Base-by-base conservation (phyloP, 1,140 invertebrate genomes). In the Philaenus spumarius region DNA sequence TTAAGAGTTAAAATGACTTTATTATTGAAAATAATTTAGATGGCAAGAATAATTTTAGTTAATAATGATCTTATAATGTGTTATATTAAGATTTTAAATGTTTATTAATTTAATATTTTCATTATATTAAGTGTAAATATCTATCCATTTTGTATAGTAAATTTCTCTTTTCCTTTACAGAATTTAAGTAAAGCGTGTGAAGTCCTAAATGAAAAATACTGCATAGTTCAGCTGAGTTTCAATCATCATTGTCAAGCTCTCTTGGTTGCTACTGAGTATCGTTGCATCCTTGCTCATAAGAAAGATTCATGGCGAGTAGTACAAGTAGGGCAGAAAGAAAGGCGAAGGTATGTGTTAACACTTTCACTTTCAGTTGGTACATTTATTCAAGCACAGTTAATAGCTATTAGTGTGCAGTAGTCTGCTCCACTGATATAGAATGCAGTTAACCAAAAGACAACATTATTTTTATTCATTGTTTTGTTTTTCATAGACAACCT, bases 181-280 rank as follows among this genome's bases (percentile, higher is more conserved):
- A 88, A 90, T 70, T 75, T 89, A 22, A 91, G 87, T 68, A 90
- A 88, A 71, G 93, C 90, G 1, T 74, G 80, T 52, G 84, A 92
- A 72, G 80, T 93, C 47, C 73, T 93, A 43, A 87, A 90, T 69
- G 91, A 95, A 71, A 79, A 83, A 43, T 86, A 89, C 70, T 78
- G 86, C 68, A 85, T 95, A 58, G 86, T 94, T 0, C 91, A 95
- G 71, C 75, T 95, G 55, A 86, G 86, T 68, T 92, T 91, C 69
- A 79, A 81, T 65, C 84, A 90, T 68, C 39, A 58, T 12, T 12
- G 42, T 14, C 83, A 84, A 67, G 74, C 82, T 23, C 72, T 95
- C 43, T 66, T 94, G 15, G 82, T 94, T 50, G 90, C 90, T 3
- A 91, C 89, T 2, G 73, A 83, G 45, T 88, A 87, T 69, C 78